Percentiles rank a stretch among this genome's conserved stretches.
Evolutionary conservation across 2,888 invertebrate species (phyloP).

Genomic region (Sthenelais limicola): DNA sequence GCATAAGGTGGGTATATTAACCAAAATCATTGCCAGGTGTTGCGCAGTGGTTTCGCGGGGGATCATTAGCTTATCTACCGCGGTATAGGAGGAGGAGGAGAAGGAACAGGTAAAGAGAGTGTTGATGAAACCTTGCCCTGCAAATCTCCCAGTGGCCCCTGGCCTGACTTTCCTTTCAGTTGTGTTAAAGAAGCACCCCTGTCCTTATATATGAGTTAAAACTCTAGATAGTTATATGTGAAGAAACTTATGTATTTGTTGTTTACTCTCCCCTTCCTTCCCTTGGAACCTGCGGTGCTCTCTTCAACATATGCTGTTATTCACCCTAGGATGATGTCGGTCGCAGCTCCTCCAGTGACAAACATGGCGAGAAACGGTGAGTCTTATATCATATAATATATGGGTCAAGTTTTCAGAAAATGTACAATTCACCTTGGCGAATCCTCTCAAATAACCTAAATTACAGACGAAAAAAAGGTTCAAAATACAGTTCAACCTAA

Average conservation of each 20-base stretch:
- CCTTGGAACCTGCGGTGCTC: conserved; percentile 29
- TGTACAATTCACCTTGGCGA: no score
- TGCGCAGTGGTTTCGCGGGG: no score
- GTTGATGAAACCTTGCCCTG: no score
- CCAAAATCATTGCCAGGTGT: no score
- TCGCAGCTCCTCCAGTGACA: conserved; percentile 33
- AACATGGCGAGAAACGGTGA: conserved; percentile 32
- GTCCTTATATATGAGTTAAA: not conserved
- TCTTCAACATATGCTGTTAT: conserved; percentile 37
- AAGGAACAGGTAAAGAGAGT: no score
- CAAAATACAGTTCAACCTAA: no score
- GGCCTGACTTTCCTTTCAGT: conserved; percentile 25
- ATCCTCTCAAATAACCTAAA: no score
- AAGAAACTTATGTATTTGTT: conserved; percentile 31
- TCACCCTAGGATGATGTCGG: conserved; percentile 37
- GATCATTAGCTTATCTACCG: no score
- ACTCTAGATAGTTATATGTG: conserved; percentile 8
- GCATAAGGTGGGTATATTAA: conserved; percentile 34
- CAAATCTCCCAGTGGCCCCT: conserved; percentile 1
- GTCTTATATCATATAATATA: no score
- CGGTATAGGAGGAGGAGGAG: no score
- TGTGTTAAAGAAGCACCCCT: conserved; percentile 22
- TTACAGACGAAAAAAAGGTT: no score
- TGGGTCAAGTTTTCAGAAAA: no score
- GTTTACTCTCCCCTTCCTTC: conserved; percentile 29